These are phyloP conservation scores for Esox lucius DNA, from an alignment of 2,797 vertebrate species.

Conservation along the genomic window DNA sequence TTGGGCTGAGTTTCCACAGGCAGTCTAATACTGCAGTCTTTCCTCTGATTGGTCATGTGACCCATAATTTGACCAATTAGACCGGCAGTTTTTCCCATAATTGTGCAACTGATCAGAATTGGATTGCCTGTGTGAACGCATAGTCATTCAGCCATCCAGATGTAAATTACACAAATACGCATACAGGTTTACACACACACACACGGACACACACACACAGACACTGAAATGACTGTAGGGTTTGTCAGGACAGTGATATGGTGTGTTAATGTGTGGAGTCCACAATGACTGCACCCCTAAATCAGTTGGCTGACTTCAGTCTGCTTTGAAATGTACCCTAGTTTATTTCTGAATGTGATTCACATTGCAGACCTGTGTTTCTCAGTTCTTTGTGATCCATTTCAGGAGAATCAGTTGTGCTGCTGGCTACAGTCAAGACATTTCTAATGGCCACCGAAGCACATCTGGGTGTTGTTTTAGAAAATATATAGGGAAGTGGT, in stretches of 20 bases:
- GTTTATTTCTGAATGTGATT: slow-evolving; percentile 54
- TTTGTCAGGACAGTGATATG: slow-evolving; percentile 1
- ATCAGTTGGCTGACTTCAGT: slow-evolving; percentile 50
- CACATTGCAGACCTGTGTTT: slow-evolving; percentile 37
- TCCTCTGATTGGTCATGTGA: too few relatives aligned
- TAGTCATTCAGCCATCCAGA: slow-evolving; percentile 5
- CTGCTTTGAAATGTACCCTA: slow-evolving; percentile 34
- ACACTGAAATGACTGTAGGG: background rate
- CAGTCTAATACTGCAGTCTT: too few relatives aligned
- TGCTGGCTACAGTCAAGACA: background rate
- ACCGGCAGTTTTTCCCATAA: too few relatives aligned
- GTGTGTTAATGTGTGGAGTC: background rate
- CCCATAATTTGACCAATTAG: too few relatives aligned
- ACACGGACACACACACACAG: slow-evolving; percentile 7
- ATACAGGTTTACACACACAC: background rate
- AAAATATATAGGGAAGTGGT: background rate
- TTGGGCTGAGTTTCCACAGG: too few relatives aligned
- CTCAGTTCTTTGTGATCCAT: slow-evolving; percentile 29
- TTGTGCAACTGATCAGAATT: background rate
- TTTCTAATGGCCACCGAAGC: slow-evolving; percentile 36
- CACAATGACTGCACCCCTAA: slow-evolving; percentile 17
- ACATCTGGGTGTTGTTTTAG: slow-evolving; percentile 21
- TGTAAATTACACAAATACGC: background rate
- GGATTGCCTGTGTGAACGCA: background rate
- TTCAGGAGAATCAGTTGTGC: slow-evolving; percentile 25